Base-by-base conservation (phyloP, 2,888 invertebrate genomes). In the Myathropa florea region DNA sequence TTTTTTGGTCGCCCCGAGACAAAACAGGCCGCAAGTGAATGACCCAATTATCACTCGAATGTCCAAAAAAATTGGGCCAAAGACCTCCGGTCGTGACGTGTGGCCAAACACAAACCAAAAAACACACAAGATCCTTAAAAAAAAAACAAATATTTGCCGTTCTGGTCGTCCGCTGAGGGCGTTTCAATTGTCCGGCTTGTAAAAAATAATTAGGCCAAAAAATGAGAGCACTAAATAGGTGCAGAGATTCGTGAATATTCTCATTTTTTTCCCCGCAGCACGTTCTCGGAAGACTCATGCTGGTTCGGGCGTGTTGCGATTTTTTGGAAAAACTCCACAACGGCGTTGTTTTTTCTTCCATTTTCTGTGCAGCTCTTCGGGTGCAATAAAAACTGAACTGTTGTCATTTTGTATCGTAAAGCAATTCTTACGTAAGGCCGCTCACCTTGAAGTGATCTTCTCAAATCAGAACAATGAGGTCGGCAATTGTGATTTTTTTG, bases 161-260 rank as follows among this genome's bases (percentile, higher is more conserved):
- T 55, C 21, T 59, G 33, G 67, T 39, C 70, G 14, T 30, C 26
- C 46, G 39, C 57, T 21, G 23, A 61, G 57, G 46, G 70, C 30
- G 64, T 57, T n/a, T 64, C 78, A 79, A 86, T 86, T 86, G 83
- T 86, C 75, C 78, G 23, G 83, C 90, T 89, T 90, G 91, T 91
- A 91, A 91, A 88, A 91, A 91, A 91, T 91, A 91, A 91, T 91
- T 91, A 91, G 91, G 89, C 86, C 91, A 91, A 91, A 91, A 91
- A 91, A 90, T 91, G 90, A 77, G 88, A 88, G 81, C 89, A 88
- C 77, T 87, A 77, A 88, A 71, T 83, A 36, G 18, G 75, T 24
- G 12, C 53, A 61, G 46, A 28, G 14, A n/a, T 55, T 12, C 6
- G 2, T 39, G 70, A 53, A 55, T 26, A 30, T 68, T n/a, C 39